Percentiles rank a stretch among this genome's conserved stretches.
phyloP scores from a whole-genome alignment of 2,888 invertebrate genomes.

The Spisula solida region DNA sequence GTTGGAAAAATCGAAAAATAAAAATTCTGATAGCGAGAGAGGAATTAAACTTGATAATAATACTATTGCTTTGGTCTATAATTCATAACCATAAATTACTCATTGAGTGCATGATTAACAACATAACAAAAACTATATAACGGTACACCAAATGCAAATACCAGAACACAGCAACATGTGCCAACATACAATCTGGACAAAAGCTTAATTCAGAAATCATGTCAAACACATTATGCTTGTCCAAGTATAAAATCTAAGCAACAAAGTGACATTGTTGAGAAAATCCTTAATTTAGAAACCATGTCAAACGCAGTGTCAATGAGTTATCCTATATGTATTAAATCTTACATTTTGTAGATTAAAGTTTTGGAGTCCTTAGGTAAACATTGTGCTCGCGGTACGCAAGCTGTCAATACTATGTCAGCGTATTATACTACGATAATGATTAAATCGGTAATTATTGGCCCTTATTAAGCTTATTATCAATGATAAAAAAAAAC shows the following conservation, averaged over 20 bases:
- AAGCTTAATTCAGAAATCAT: no score
- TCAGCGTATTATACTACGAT: not conserved
- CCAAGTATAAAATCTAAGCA: no score
- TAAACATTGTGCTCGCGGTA: not conserved
- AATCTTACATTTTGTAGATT: not conserved
- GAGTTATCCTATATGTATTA: not conserved
- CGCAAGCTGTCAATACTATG: constrained; percentile 2
- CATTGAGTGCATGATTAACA: no score
- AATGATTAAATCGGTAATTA: not conserved
- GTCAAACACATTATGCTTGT: no score
- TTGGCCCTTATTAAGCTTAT: constrained; percentile 21
- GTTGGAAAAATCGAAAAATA: no score
- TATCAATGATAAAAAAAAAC: constrained; percentile 22
- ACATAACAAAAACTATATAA: no score
- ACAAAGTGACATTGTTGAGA: not conserved
- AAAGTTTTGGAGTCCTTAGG: not conserved
- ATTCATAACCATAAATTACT: not conserved
- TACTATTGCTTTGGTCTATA: not conserved
- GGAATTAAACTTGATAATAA: no score
- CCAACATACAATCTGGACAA: no score
- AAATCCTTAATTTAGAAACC: not conserved
- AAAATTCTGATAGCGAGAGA: no score
- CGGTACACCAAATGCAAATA: no score
- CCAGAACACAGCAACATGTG: no score
- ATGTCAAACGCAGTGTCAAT: not conserved